A percentile compares a stretch with the other conserved stretches of the same genome.
Conservation (phyloP, 2,888 invertebrate genomes). For the Zaprionus lineosus region DNA sequence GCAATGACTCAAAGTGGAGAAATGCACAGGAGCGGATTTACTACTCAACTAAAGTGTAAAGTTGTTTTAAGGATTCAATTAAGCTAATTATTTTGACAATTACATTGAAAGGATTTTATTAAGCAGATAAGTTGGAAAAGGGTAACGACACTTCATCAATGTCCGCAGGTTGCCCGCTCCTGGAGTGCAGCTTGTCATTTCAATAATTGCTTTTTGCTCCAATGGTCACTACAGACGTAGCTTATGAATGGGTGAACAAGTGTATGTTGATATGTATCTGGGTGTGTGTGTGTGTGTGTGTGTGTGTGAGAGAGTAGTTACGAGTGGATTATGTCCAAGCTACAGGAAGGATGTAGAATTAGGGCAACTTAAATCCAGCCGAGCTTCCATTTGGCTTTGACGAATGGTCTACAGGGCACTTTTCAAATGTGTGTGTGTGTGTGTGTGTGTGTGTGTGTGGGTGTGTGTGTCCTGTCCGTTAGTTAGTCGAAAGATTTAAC, state of each 20-base stretch:
- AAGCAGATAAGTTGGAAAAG: neutral
- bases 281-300: neutral
- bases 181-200: slow-evolving; percentile 10
- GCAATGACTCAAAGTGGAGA: too few species aligned
- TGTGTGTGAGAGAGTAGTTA: neutral
- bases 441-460: slow-evolving; percentile 2
- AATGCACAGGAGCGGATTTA: too few species aligned
- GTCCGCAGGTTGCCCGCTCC: neutral
- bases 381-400: slow-evolving; percentile 48
- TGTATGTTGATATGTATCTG: slow-evolving; percentile 23
- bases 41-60: too few species aligned
- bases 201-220: slow-evolving; percentile 51
- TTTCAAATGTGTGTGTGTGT: slow-evolving; percentile 1
- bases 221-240: slow-evolving; percentile 32
- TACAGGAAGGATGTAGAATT: slow-evolving; percentile 12
- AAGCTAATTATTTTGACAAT: too few species aligned
- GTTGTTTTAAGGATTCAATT: too few species aligned
- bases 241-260: slow-evolving; percentile 20
- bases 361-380: slow-evolving; percentile 16
- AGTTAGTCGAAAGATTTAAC: slow-evolving; percentile 76
- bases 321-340: too few species aligned
- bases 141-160: too few species aligned
- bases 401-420: slow-evolving; percentile 34
- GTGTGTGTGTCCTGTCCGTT: slow-evolving; percentile 20
- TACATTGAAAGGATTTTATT: neutral